phyloP scores from a whole-genome alignment of 2,888 invertebrate species.

The Keiferia lycopersicella region DNA sequence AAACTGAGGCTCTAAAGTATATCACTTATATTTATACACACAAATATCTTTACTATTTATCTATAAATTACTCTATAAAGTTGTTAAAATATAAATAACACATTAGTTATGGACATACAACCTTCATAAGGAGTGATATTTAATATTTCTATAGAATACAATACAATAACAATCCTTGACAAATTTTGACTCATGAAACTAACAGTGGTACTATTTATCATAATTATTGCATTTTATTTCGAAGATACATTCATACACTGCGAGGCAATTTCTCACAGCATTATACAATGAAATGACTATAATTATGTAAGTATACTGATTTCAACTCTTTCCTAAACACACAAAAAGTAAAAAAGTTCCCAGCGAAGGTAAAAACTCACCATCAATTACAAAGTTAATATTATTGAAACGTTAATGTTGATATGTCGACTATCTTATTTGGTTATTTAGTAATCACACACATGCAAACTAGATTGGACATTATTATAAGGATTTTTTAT shows the following conservation, averaged over 20 bases:
- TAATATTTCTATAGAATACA: conserved; percentile 55
- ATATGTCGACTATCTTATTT: conserved; percentile 28
- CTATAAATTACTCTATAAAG: conserved; percentile 56
- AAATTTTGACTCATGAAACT: conserved; percentile 31
- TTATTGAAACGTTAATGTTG: conserved; percentile 17
- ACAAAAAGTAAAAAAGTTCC: conserved; percentile 6
- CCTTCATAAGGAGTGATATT: conserved; percentile 73
- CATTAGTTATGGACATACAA: conserved; percentile 76
- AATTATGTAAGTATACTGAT: conserved; percentile 14
- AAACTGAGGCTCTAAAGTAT: conserved; percentile 7
- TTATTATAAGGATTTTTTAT: neutral
- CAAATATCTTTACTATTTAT: conserved; percentile 33
- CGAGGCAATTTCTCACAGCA: conserved; percentile 23
- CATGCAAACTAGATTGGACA: neutral
- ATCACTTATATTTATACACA: conserved; percentile 8
- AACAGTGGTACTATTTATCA: conserved; percentile 20
- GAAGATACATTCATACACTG: conserved; percentile 24
- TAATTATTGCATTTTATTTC: conserved; percentile 19
- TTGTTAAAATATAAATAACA: conserved; percentile 72
- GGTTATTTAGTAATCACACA: conserved; percentile 10
- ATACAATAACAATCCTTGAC: conserved; percentile 58
- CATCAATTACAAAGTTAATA: conserved; percentile 18
- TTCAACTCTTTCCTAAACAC: conserved; percentile 2
- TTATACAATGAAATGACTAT: conserved; percentile 17
- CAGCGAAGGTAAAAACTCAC: neutral